These are phyloP conservation scores for Sphenopsis melanotis DNA, from an alignment of 2,797 vertebrate genomes.

Conservation along the genomic window DNA sequence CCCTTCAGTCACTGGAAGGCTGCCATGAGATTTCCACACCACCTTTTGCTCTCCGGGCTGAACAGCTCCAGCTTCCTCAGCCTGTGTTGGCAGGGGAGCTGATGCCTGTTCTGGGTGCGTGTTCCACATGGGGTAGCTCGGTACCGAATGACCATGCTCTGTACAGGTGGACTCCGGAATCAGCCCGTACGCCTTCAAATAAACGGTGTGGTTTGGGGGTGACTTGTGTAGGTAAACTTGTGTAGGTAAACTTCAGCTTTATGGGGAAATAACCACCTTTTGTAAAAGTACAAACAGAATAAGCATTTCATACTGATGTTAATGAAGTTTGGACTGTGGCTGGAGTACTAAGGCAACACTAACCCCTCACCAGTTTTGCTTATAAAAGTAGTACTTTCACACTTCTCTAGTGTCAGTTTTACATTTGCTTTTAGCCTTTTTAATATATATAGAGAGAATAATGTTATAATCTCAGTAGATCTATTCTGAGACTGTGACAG, in stretches of 20 bases:
- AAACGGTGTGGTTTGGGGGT: not conserved
- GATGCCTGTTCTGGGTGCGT: too few species aligned
- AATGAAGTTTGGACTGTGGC: not conserved
- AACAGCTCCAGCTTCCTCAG: not conserved
- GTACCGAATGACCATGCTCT: rapidly evolving
- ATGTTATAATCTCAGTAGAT: not conserved
- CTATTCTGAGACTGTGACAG: not conserved
- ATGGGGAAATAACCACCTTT: not conserved
- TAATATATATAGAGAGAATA: not conserved
- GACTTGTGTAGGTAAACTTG: not conserved
- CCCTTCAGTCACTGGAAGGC: not conserved
- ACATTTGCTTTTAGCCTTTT: not conserved
- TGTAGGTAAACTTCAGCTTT: not conserved
- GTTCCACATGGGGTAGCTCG: too few species aligned
- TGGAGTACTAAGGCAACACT: not conserved
- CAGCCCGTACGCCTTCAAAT: not conserved
- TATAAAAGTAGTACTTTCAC: not conserved
- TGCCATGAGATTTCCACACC: not conserved
- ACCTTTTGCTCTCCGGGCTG: not conserved
- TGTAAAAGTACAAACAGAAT: not conserved
- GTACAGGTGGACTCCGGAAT: too few species aligned
- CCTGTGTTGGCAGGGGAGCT: not conserved
- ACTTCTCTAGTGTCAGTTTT: not conserved
- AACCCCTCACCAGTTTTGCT: not conserved
- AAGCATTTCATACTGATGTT: not conserved